Base-by-base conservation (phyloP, 1,140 invertebrate genomes). In the Scaptomyza pallida region DNA sequence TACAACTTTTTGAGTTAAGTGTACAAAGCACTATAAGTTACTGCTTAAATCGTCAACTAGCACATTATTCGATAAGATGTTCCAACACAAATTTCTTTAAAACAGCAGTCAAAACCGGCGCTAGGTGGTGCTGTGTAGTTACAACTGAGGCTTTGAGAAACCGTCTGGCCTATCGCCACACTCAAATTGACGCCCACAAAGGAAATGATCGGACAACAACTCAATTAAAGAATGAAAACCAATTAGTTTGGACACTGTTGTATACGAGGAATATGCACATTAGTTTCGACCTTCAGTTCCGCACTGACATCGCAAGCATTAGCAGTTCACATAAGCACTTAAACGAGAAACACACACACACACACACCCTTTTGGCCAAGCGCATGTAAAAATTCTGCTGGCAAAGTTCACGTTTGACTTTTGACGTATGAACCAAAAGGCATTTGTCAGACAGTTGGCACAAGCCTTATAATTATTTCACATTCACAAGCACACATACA, bases 121-220 rank as follows among this genome's bases (percentile, higher is more conserved):
- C 56, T 63, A 60, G 56, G 56, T 74, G 78, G 63, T 70, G 69
- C 64, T 70, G 74, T 59, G 50, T 59, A 47, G 73, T 81, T 82
- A 75, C 78, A 82, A 82, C n/a, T n/a, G n/a, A n/a, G n/a, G n/a
- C n/a, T n/a, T n/a, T n/a, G n/a, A 26, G 1, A 26, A 26, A 6
- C 63, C 10, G 10, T 16, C 45, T 52, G n/a, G 13, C 30, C 50
- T 37, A 37, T n/a, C 12, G n/a, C 4, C 5, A 26, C 45, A 2
- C 17, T 17, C 59, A 55, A 69, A 63, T 63, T 69, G 65, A 62
- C 59, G 65, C 59, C 50, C 59, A 69, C 59, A 50, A 41, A 50
- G 65, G 50, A 68, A 68, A 61, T 37, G 44, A 40, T 37, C 10
- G 50, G 47, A 54, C 30, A 63, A 55, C 40, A 69, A 54, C 51